Base-by-base conservation (phyloP, 2,113 vertebrate species). In the Ramphastos sulfuratus region DNA sequence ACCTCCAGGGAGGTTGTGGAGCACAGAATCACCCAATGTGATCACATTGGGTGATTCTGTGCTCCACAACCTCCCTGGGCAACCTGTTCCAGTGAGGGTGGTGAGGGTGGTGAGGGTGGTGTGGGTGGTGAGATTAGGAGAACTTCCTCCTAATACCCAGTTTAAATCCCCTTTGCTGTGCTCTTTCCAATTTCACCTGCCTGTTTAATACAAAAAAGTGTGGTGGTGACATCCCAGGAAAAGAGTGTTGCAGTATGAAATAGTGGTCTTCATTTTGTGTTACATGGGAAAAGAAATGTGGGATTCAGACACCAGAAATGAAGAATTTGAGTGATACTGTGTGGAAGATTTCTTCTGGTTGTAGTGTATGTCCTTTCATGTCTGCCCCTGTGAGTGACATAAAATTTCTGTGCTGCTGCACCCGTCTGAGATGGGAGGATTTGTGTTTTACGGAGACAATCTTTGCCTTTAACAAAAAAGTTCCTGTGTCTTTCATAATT, bases 341-440 rank as follows among this genome's bases (percentile, higher is more conserved):
- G 27, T 65, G 37, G 30, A 71, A 88, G 55, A 46, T 64, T 83
- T 71, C 21, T 78, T 85, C 37, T 18, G 42, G 3, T 12, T 77
- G 14, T 74, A 42, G 14, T 25, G 21, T 19, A 9, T 65, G 33
- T 80, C 35, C 59, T 94, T 90, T 78, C 90, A 35, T 75, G 55
- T 76, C 55, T 92, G 74, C 50, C 71, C 58, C 35, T 31, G 25
- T 60, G 72, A 85, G 11, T 66, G 39, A 77, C 31, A 28, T 10
- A 20, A 50, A 83, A 30, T 74, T 80, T 92, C 39, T 79, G 58
- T 89, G 58, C 30, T 50, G 63, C 54, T 75, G 44, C 61, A 24
- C 19, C 81, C 84, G 19, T 59, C n/a, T 28, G 59, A 65, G 63
- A 90, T 93, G 54, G 90, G 93, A 84, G 79, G 54, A 75, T 69